Base-by-base conservation (phyloP, 1,140 invertebrate species). In the Zaprionus africanus region DNA sequence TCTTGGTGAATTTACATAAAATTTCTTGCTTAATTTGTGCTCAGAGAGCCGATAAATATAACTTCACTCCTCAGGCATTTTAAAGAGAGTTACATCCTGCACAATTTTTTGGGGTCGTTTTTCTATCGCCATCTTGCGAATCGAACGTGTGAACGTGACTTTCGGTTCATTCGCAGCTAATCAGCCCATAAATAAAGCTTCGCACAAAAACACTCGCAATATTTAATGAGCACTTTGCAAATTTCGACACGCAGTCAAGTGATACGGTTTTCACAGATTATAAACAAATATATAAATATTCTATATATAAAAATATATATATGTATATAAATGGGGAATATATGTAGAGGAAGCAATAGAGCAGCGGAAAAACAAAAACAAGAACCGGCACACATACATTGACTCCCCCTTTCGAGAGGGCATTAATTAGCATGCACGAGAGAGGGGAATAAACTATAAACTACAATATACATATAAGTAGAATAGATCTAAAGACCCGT, bases 351-450 rank as follows among this genome's bases (percentile, higher is more conserved):
- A 66, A 63, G 46, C 54, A 78, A 51, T 65, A 66, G 36, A 66
- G 74, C 51, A 73, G 51, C 71, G 61, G 57, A 67, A 17, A 65
- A 41, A 56, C 38, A 53, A 41, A 15, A 79, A 79, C 69, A 61
- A 69, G 2, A 11, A 34, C 31, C 31, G 31, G 31, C 31, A 34
- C 31, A 34, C 31, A 31, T 65, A 58, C 67, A 78, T 63, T n/a
- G n/a, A 69, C 77, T 31, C 36, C 76, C 62, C 62, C 67, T 64
- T 79, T 71, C 26, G 24, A 51, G 77, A 49, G 73, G 77, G 53
- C 51, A 68, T 53, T 81, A 81, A 85, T 84, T 84, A 62, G 69
- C 65, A 81, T 84, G 78, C 74, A 68, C 26, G 24, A 41, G 38
- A 5, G 38, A 6, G 38, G 31, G 31, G 31, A 11, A 34, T 34